Base-by-base conservation (phyloP, 53 echinoderm and acorn worm species). In the Holothuria scabra region DNA sequence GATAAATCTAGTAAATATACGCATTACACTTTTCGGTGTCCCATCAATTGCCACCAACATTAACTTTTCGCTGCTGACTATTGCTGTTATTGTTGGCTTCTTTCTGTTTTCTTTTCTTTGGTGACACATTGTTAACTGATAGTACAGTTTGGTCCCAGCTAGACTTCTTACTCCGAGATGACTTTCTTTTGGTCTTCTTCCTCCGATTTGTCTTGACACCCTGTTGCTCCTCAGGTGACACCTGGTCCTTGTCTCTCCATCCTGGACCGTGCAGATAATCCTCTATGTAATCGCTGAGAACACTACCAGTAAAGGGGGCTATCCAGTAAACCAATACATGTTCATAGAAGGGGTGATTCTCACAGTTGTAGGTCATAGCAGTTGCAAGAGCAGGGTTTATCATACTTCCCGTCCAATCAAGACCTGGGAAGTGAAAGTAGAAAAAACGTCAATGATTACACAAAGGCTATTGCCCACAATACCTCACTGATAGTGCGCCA, bases 321-420 rank as follows among this genome's bases (percentile, higher is more conserved):
- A 92, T 29, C 99, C 99, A 94, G 76, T 90, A 97, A 21, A 97
- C 92, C 30, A 92, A 38, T 2, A 92, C 61, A 67, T 97, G 99
- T 65, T 94, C 91, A 55, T 84, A 72, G 0, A 94, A 26, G 4
- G 66, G 78, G 32, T 94, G 92, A 56, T 90, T 89, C 38, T 84
- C 83, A 61, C 99, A 97, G 49, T 94, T 94, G 94, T 85, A 94
- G 18, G 94, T 92, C 37, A 92, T 65, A 9, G 92, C 92, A 32
- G 94, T 91, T 11, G 94, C 92, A 34, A 97, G 86, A 35, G 94
- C 93, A 16, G 99, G 99, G 86, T 97, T 97, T 56, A 97, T 76
- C 86, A 92, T 90, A 74, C 92, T 94, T 35, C 99, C 99, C 10
- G 99, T 97, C 90, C 90, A 94, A 24, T 97, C 89, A 59, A 93